Evolutionary conservation across 2,113 vertebrate species (phyloP), one percentile per base, ranked within the genome.

Genomic region (Cathartes aura): DNA sequence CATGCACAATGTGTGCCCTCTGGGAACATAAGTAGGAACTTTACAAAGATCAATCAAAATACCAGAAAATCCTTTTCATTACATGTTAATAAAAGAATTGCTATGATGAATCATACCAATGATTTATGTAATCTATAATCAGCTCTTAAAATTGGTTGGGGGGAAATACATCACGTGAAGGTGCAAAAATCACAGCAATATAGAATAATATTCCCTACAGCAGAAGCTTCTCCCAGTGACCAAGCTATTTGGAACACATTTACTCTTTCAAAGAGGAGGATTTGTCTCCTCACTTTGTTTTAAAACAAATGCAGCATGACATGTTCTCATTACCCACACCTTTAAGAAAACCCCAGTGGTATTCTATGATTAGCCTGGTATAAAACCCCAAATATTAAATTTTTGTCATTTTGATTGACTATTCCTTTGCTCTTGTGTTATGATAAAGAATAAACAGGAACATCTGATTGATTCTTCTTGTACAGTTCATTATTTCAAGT

Each of bases 11-110:
- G 4, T 15, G 34, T 53, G n/a, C 72, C 80, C 80, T 76, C 34
- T 36, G 67, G 89, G 63, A 95, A 62, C 19, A 1, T 13, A 50
- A 42, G 38, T 21, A 73, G 64, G 38, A 95, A 82, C 60, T 82
- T 87, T 27, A 68, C 36, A 68, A 88, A 91, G 72, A 89, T 87
- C 79, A 66, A 78, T 78, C n/a, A 27, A 92, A 97, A 93, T 38
- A 38, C 38, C 38, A 38, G 38, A 38, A 38, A 38, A 38, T 38
- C 38, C 38, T 38, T 38, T 38, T 38, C 38, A 38, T 38, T 38
- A 38, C 38, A 38, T 38, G 38, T 38, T 38, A 38, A 87, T 79
- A 85, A 40, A 74, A 62, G 23, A 83, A 92, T 53, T 72, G 27
- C 60, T 87, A 53, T 70, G 66, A 87, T 75, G 36, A 90, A 53